Evolutionary conservation across 2,113 vertebrate genomes (phyloP), one percentile per base, ranked within the genome.

Genomic region (Bos indicus): DNA sequence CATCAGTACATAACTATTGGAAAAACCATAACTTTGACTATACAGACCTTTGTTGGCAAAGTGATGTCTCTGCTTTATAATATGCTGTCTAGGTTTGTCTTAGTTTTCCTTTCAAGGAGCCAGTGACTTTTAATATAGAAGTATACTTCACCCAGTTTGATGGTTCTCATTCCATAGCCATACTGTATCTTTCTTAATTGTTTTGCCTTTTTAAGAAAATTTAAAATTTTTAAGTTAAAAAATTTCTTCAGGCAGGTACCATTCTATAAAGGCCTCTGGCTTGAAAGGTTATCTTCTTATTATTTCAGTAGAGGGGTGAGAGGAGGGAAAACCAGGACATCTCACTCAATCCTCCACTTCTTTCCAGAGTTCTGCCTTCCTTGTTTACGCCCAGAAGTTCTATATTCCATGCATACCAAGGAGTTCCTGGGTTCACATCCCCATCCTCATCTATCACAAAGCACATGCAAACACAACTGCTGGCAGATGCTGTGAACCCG

Each of bases 191-290:
- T 71, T 90, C 46, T 17, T 30, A 71, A 33, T 88, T 59, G 28
- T 78, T 86, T 92, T 93, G 71, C 16, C 10, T 40, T 62, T 86
- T 86, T 87, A 85, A 83, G 57, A 78, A 96, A 51, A 60, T 80
- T n/a, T 51, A 80, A 48, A 54, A 46, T 10, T 52, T 25, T n/a
- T 56, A 85, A 88, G 33, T 96, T 30, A 78, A 81, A 80, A 14
- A 43, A 46, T 30, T 56, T 77, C 17, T 62, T 23, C 51, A 28
- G 17, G 13, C 77, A 48, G 21, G 25, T 46, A 48, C 43, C 52
- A 21, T 33, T 81, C 16, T 81, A 30, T 40, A 85, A 83, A 84
- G 46, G 48, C 13, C 52, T 57, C 43, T 19, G 67, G 77, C 36
- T 33, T 30, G 30, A 74, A 57, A 60, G 62, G 1, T 36, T 25